Percentiles rank a stretch among this genome's conserved stretches.
phyloP scores from a whole-genome alignment of 2,113 vertebrate species.

The Xenopus laevis region DNA sequence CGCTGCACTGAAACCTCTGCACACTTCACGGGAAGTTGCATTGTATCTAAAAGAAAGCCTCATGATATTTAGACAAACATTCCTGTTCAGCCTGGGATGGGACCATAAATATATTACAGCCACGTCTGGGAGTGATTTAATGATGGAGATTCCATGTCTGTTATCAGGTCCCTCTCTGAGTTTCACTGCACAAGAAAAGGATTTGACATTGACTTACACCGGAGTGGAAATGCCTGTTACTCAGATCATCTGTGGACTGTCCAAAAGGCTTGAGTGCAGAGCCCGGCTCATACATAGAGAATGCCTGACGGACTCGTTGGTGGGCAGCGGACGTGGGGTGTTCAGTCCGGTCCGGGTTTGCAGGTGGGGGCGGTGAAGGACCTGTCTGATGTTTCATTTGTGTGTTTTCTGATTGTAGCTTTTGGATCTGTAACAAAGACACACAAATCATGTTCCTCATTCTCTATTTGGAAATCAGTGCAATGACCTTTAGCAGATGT shows the following conservation, averaged over 20 bases:
- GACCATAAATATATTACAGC: no score
- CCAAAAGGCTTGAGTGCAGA: conserved; percentile 78
- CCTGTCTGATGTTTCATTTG: conserved; percentile 72
- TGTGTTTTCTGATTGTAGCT: conserved; percentile 92
- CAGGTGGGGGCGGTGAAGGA: conserved; percentile 49
- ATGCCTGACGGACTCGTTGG: conserved; percentile 87
- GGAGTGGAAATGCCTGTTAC: conserved; percentile 78
- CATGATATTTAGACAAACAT: no score
- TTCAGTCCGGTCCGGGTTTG: conserved; percentile 63
- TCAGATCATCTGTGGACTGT: conserved; percentile 81
- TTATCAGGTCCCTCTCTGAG: no score
- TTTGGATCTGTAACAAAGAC: conserved; percentile 76
- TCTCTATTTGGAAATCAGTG: no score
- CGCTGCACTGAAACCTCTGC: no score
- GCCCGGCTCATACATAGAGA: conserved; percentile 94
- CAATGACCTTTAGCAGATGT: no score
- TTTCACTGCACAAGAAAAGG: rapidly evolving
- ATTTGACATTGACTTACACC: conserved; percentile 70
- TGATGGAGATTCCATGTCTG: no score
- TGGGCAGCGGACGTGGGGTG: conserved; percentile 53
- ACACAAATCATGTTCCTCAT: neutral
- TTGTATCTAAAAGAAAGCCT: no score
- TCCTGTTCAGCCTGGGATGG: no score
- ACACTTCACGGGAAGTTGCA: no score
- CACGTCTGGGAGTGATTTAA: no score